Evolutionary conservation across 2,113 vertebrate genomes (phyloP).

Genomic region (Heloderma charlesbogerti): DNA sequence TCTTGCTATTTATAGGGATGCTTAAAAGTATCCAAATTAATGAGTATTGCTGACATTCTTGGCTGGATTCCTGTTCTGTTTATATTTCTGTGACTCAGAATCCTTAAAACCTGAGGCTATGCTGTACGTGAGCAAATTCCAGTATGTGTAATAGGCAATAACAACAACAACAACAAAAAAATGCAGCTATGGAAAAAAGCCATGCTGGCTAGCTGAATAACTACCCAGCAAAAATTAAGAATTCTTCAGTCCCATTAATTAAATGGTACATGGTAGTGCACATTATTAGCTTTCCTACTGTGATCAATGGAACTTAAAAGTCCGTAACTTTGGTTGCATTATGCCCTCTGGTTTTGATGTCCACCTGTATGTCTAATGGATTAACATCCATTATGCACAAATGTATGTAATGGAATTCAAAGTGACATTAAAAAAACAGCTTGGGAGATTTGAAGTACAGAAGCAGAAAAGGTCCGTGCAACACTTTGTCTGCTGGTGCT

Average conservation of each 20-base stretch:
- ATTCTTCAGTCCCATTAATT: background rate
- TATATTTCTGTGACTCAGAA: conserved; percentile 2
- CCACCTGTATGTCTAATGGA: background rate
- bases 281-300: background rate
- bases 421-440: too few species aligned
- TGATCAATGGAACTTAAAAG: background rate
- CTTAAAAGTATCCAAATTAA: background rate
- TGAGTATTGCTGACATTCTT: background rate
- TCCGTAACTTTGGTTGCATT: background rate
- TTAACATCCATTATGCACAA: too few species aligned
- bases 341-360: background rate
- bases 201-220: background rate
- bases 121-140: background rate
- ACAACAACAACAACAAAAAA: too few species aligned
- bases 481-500: too few species aligned
- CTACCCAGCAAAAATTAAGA: background rate
- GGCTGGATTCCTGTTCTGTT: background rate
- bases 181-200: background rate
- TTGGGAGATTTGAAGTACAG: too few species aligned
- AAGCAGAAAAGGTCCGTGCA: too few species aligned
- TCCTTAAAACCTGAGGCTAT: background rate
- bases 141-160: background rate
- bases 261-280: background rate
- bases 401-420: too few species aligned
- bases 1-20: background rate